phyloP scores from a whole-genome alignment of 2,888 invertebrate species.

The Leucophenga montana region DNA sequence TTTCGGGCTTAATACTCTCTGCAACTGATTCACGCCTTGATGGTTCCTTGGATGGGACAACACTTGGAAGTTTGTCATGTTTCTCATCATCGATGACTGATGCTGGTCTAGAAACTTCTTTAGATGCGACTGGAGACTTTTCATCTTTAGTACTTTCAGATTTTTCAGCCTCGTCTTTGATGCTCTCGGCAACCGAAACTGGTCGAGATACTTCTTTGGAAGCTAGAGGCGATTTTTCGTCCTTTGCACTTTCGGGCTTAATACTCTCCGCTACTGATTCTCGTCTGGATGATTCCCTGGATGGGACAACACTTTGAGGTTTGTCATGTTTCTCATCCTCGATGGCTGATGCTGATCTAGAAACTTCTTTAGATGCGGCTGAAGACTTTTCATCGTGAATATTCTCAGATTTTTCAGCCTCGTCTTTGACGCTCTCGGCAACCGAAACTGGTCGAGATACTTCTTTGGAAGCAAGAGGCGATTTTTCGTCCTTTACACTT shows the following conservation, averaged over 20 bases:
- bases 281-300: constrained; percentile 36
- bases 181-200: constrained; percentile 38
- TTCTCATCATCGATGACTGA: constrained; percentile 39
- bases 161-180: constrained; percentile 27
- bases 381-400: no score
- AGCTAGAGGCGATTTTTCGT: no score
- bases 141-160: no score
- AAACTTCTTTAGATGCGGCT: no score
- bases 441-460: constrained; percentile 33
- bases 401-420: background rate
- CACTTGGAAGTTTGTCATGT: constrained; percentile 16
- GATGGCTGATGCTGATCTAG: no score
- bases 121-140: no score
- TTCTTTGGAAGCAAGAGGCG: constrained; percentile 31
- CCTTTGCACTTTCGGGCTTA: constrained; percentile 20
- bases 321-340: background rate
- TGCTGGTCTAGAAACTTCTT: constrained; percentile 27
- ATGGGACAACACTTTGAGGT: constrained; percentile 25
- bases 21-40: constrained; percentile 26
- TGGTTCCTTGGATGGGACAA: no score
- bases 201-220: constrained; percentile 38
- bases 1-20: constrained; percentile 27
- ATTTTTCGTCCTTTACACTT: constrained; percentile 31
- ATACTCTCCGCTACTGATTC: constrained; percentile 18
- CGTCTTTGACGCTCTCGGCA: no score